Evolutionary conservation across 2,113 vertebrate genomes (phyloP), one percentile per base, ranked within the genome.

Genomic region (Corynorhinus townsendii): DNA sequence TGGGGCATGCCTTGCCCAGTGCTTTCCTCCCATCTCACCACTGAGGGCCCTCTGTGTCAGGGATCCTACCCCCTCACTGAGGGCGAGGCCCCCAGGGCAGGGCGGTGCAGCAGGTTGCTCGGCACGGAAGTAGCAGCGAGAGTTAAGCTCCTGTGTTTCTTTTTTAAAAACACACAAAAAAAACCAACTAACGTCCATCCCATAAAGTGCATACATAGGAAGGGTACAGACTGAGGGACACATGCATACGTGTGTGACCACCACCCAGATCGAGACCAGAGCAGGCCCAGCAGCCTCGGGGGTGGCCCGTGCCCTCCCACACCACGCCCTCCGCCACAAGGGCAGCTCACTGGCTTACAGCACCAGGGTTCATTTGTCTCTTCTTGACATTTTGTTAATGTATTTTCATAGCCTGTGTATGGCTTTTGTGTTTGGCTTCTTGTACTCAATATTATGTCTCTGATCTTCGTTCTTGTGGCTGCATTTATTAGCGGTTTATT

Each of bases 21-120:
- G 14, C 43, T 33, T 30, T 15, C n/a, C 3, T 4, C 14, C 38
- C 54, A 22, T 30, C 38, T 47, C 20, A 28, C 8, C 38, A 28
- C 11, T 20, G 0, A 6, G 66, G 20, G 68, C 11, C 28, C 26
- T 43, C 11, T 11, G 59, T 2, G 9, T 45, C 1, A 11, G 16
- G 7, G 2, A 12, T 12, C 2, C n/a, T 16, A 26, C 43, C 19
- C 11, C 28, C 11, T 4, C 5, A 4, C 4, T 3, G 16, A 35
- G 38, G 3, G 11, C 9, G n/a, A 17, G 0, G n/a, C 35, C 33
- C 10, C 7, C 8, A 7, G 1, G 75, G 33, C 38, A 62, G 69
- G 30, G 47, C 26, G 26, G 15, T 8, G 33, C 20, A n/a, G 62
- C 26, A 22, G 40, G 62, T 26, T 17, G 15, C 28, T 66, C 24